These are phyloP conservation scores for Psittacula cyanocephala DNA, from an alignment of 2,113 vertebrate species.

Conservation along the genomic window DNA sequence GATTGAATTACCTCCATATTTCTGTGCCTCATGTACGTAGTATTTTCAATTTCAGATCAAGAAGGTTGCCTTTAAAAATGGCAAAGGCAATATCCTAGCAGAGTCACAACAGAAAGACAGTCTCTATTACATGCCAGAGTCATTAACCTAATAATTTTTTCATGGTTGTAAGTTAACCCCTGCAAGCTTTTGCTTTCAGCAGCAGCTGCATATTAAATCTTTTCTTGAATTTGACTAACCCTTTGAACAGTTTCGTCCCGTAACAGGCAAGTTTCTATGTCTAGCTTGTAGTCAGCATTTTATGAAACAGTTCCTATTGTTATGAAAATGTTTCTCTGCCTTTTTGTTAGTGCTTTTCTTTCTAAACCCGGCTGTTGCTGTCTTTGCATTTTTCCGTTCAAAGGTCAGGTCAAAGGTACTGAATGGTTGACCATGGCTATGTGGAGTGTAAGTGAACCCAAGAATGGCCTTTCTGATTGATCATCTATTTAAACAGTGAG, in stretches of 20 bases:
- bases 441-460: conserved; percentile 64
- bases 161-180: conserved; percentile 17
- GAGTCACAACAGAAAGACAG: conserved; percentile 3
- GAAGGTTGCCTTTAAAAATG: conserved; percentile 27
- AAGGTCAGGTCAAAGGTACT: conserved; percentile 69
- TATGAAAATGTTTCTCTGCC: conserved; percentile 66
- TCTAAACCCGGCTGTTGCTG: conserved; percentile 34
- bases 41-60: conserved; percentile 45
- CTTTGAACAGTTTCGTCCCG: neutral
- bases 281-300: conserved; percentile 29
- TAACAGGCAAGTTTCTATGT: neutral
- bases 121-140: conserved; percentile 4
- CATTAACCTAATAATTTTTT: conserved; percentile 65
- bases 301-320: conserved; percentile 64
- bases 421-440: conserved; percentile 53
- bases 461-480: conserved; percentile 65
- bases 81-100: conserved; percentile 1
- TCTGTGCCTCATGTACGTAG: neutral
- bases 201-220: conserved; percentile 35
- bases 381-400: conserved; percentile 58
- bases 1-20: conserved; percentile 58
- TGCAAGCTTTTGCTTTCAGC: conserved; percentile 40
- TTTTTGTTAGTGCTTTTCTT: conserved; percentile 62
- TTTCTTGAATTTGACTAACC: conserved; percentile 38
- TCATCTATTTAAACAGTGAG: conserved; percentile 65